Evolutionary conservation across 2,113 vertebrate species (phyloP).

Genomic region (Rutilus rutilus): DNA sequence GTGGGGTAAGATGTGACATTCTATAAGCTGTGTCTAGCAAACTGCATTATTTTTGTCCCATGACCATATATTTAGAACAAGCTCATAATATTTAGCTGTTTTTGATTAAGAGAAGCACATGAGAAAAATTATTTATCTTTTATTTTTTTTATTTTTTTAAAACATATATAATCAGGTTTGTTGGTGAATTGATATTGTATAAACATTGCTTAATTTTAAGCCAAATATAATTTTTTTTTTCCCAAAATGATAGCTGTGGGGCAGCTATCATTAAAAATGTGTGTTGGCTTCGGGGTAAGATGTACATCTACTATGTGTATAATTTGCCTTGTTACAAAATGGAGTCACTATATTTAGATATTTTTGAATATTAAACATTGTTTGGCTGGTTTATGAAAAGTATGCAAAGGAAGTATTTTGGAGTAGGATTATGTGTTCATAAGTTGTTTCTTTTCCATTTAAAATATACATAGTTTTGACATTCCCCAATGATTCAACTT

Average conservation of each 20-base stretch:
- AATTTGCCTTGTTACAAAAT: background rate
- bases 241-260: background rate
- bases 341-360: background rate
- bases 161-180: too few relatives aligned
- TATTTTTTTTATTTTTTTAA: too few relatives aligned
- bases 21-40: background rate
- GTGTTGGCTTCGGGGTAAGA: background rate
- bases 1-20: background rate
- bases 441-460: background rate
- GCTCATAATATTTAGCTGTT: background rate
- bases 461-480: background rate
- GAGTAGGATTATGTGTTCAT: too few relatives aligned
- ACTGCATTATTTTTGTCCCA: background rate
- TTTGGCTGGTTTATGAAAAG: background rate
- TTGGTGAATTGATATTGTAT: too few relatives aligned
- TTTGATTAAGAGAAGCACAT: background rate
- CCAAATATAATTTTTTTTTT: too few relatives aligned
- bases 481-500: background rate
- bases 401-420: too few relatives aligned
- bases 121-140: too few relatives aligned
- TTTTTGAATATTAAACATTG: background rate
- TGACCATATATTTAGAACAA: background rate
- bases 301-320: background rate
- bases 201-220: too few relatives aligned
- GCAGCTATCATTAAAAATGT: too few relatives aligned